Conservation (phyloP, 2,797 vertebrate species). For the Pseudomugil tenellus region DNA sequence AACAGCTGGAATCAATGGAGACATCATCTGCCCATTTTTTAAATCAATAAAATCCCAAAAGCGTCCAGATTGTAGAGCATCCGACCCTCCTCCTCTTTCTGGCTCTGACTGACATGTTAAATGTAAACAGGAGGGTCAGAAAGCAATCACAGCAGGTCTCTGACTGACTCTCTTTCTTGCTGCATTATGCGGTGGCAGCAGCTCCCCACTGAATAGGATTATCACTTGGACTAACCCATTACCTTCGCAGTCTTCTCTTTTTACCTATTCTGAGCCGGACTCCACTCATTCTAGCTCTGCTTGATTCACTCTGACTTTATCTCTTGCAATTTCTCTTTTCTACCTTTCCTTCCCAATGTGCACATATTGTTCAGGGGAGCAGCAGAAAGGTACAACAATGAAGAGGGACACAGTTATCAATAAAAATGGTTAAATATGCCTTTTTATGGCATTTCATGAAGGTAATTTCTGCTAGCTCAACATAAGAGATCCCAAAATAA, state of each 20-base stretch:
- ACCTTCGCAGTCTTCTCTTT: constrained; percentile 37
- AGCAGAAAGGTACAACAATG: constrained; percentile 33
- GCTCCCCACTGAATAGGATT: constrained; percentile 50
- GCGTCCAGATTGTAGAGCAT: constrained; percentile 20
- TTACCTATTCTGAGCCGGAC: constrained; percentile 40
- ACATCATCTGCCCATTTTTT: constrained; percentile 43
- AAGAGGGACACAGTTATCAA: constrained; percentile 54
- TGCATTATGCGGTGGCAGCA: constrained; percentile 25
- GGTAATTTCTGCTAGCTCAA: constrained; percentile 47
- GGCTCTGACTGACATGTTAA: constrained; percentile 47
- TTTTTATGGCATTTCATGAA: constrained; percentile 62
- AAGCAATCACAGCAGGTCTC: constrained; percentile 30
- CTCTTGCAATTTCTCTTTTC: constrained; percentile 20
- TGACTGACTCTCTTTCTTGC: constrained; percentile 44
- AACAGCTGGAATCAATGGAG: constrained; percentile 51
- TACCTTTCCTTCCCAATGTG: neutral
- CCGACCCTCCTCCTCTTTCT: constrained; percentile 19
- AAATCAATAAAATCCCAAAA: constrained; percentile 52
- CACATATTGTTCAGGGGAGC: constrained; percentile 31
- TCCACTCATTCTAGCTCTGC: constrained; percentile 18
- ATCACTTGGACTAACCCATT: constrained; percentile 53
- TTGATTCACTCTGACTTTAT: constrained; percentile 45
- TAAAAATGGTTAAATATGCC: constrained; percentile 63
- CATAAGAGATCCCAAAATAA: constrained; percentile 43
- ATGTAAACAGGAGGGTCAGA: constrained; percentile 49